Evolutionary conservation across 2,888 invertebrate genomes (phyloP), one percentile per base, ranked within the genome.

Genomic region (Heterodera filipjevi): DNA sequence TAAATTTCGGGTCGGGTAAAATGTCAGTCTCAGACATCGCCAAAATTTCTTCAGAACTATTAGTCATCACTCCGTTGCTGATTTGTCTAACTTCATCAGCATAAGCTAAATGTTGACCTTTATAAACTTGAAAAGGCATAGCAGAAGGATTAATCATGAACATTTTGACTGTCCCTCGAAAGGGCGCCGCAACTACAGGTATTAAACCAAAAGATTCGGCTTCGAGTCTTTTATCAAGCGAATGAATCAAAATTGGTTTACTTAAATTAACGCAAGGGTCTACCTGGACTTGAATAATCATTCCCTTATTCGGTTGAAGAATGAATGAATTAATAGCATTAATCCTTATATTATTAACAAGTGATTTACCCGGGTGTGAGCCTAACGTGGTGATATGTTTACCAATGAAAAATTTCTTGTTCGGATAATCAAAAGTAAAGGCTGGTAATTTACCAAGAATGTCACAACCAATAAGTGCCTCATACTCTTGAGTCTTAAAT

Each of bases 1-100:
- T 22, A 68, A 35, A 81, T 1, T 22, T 19, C 0, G 81, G 81
- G 39, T 81, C 81, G 27, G n/a, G 22, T 10, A 33, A 14, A 22
- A 30, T 19, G 3, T 68, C 39, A 22, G 2, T 33, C 1, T 12
- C n/a, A 0, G 33, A 30, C 6, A 66, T 33, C 3, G 49, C 5
- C 59, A 59, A 27, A 3, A 76, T 12, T 1, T 39, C 35, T 68
- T 44, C n/a, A 14, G 49, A 33, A 72, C 68, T 10, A 66, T 32
- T 66, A 30, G 10, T 30, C 19, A 66, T 49, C 22, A 22, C 16
- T 6, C 16, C 12, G 14, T 39, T 39, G 14, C 27, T 27, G 8
- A 33, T 19, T 35, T 73, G 59, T 72, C 22, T n/a, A 10, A 64
- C 35, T 68, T 66, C 39, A 44, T 39, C 16, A 12, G 35, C 33